Evolutionary conservation across 1,140 invertebrate species (phyloP).

Genomic region (Bombyx mori): DNA sequence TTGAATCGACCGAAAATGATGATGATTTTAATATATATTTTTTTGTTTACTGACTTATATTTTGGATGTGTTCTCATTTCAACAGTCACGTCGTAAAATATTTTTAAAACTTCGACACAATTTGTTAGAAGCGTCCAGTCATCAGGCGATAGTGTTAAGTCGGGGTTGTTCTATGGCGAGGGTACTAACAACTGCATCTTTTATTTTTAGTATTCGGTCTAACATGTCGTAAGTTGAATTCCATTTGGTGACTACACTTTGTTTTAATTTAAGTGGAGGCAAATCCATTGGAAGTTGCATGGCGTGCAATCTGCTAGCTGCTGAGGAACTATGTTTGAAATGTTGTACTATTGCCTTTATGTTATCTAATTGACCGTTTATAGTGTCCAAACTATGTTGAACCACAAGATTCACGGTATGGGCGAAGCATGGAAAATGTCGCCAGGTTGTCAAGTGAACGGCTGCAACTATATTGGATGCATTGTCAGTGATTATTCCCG

Average conservation of each 20-base stretch:
- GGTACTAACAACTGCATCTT: constrained; percentile 12
- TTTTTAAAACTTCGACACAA: constrained; percentile 3
- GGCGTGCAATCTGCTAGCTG: constrained; percentile 7
- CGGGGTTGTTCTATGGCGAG: constrained; percentile 11
- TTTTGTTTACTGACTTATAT: not conserved
- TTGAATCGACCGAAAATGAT: no score
- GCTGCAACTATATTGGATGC: constrained; percentile 30
- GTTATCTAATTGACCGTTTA: constrained; percentile 11
- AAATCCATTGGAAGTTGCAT: constrained; percentile 20
- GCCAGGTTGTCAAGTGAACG: constrained; percentile 16
- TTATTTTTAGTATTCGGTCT: constrained; percentile 9
- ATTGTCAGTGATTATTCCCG: constrained; percentile 27
- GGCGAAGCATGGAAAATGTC: constrained; percentile 33
- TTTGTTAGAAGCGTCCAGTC: constrained; percentile 10
- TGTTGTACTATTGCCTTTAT: constrained; percentile 14
- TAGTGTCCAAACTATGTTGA: constrained; percentile 10
- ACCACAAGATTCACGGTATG: constrained; percentile 36
- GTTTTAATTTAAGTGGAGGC: constrained; percentile 17
- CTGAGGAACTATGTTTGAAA: constrained; percentile 18
- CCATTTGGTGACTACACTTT: constrained; percentile 18
- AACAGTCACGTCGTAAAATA: constrained; percentile 1
- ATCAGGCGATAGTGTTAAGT: constrained; percentile 8
- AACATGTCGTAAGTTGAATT: constrained; percentile 20
- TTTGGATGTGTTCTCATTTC: constrained; percentile 2
- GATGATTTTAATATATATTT: no score